Base-by-base conservation (phyloP, 2,113 vertebrate species). In the Pteropus alecto region DNA sequence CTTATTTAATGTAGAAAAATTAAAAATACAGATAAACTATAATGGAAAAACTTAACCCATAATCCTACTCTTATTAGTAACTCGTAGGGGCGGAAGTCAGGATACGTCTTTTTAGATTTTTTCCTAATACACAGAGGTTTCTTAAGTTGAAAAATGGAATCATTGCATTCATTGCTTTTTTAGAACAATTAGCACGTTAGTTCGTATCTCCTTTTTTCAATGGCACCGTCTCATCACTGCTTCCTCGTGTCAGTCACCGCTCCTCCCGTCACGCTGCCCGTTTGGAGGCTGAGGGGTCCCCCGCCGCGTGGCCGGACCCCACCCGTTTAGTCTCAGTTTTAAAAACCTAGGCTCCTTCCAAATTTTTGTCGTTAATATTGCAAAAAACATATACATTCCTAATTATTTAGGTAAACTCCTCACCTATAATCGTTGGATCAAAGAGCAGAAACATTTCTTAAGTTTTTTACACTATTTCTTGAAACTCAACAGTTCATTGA, bases 1-100 rank as follows among this genome's bases (percentile, higher is more conserved):
- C 16, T 70, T 86, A 86, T 26, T 78, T 94, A 91, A 48, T 71
- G 4, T 92, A 77, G 67, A 77, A 92, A 73, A 58, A 94, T 70
- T 46, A 26, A 48, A 82, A 70, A 33, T 83, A 8, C 28, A 90
- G 74, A 38, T 78, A 73, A 83, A 8, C 63, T 65, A 5, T 65
- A 71, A 71, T 74, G 28, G 63, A 93, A 84, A 96, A 28, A 41
- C 73, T 8, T 43, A 84, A 71, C 56, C 73, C 10, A n/a, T 76
- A 63, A 88, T 87, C n/a, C 14, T 94, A 35, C 10, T 56, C 60
- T 67, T 87, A 35, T 51, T 94, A 81, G 16, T 73, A 92, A 70
- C 70, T 76, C 51, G 14, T 0, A 7, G 38, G 38, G 9, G 7
- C 14, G 63, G 9, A 10, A 26, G 33, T 6, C 5, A 56, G 8